Percentiles rank a stretch among this genome's conserved stretches.
phyloP scores from a whole-genome alignment of 2,888 invertebrate species.

The Brachyptera putata region DNA sequence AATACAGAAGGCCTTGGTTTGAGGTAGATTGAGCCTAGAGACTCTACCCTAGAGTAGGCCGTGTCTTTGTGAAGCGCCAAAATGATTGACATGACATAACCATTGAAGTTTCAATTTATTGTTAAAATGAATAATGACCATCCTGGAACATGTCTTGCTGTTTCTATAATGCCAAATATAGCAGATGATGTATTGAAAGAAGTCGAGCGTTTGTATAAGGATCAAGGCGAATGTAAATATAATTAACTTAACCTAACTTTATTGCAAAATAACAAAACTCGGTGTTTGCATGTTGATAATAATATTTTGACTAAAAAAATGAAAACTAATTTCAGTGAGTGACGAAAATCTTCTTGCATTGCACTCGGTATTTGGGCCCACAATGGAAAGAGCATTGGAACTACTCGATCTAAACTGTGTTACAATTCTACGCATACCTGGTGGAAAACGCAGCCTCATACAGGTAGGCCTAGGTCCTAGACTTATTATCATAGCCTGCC shows the following conservation, averaged over 20 bases:
- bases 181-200: slow-evolving; percentile 14
- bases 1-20: no score
- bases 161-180: background rate
- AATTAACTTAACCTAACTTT: background rate
- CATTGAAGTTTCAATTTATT: background rate
- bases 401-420: slow-evolving; percentile 29
- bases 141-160: background rate
- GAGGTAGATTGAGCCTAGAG: no score
- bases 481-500: no score
- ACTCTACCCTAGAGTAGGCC: no score
- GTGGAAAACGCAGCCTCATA: slow-evolving; percentile 22
- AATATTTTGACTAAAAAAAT: background rate
- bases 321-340: slow-evolving; percentile 22
- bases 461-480: slow-evolving; percentile 23
- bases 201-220: slow-evolving; percentile 14
- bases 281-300: background rate
- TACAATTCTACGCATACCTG: slow-evolving; percentile 17
- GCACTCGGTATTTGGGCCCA: slow-evolving; percentile 29
- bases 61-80: no score
- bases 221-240: slow-evolving; percentile 15
- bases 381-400: slow-evolving; percentile 31
- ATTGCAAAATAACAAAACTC: background rate
- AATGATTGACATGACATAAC: no score
- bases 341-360: slow-evolving; percentile 29
- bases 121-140: background rate